Conservation (phyloP, 2,113 vertebrate genomes). For the Oreochromis spilurus region DNA sequence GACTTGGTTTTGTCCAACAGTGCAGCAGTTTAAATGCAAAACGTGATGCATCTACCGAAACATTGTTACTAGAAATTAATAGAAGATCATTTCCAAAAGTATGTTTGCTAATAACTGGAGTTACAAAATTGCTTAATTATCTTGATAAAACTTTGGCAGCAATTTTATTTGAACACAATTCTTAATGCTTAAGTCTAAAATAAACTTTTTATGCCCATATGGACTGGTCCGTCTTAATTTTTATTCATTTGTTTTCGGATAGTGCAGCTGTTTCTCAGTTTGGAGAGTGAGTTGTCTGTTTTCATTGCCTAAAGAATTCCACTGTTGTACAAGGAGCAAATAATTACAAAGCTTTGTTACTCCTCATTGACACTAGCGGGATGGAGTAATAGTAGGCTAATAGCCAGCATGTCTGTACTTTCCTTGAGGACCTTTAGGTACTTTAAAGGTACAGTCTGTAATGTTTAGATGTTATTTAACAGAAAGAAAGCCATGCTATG, state of each 20-base stretch:
- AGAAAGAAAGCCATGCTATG: background rate
- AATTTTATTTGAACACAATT: background rate
- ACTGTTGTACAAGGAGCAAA: background rate
- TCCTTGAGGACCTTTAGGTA: background rate
- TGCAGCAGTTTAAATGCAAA: background rate
- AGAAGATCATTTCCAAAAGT: background rate
- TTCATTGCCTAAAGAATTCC: constrained; percentile 11
- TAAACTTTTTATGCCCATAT: background rate
- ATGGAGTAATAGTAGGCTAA: background rate
- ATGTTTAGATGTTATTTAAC: background rate
- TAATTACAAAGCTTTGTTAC: background rate
- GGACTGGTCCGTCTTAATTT: background rate
- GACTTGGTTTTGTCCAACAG: background rate
- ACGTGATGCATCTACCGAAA: background rate
- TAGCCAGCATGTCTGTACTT: constrained; percentile 6
- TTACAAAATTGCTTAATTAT: background rate
- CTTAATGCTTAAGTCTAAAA: background rate
- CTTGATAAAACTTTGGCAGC: background rate
- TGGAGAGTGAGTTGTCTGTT: fast-evolving
- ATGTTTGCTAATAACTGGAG: background rate
- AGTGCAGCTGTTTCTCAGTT: background rate
- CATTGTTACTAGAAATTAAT: background rate
- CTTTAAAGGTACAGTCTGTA: background rate
- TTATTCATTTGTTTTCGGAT: background rate
- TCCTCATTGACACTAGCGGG: background rate